Evolutionary conservation across 2,113 vertebrate species (phyloP), one percentile per base, ranked within the genome.

Genomic region (Zosterops hypoxanthus): DNA sequence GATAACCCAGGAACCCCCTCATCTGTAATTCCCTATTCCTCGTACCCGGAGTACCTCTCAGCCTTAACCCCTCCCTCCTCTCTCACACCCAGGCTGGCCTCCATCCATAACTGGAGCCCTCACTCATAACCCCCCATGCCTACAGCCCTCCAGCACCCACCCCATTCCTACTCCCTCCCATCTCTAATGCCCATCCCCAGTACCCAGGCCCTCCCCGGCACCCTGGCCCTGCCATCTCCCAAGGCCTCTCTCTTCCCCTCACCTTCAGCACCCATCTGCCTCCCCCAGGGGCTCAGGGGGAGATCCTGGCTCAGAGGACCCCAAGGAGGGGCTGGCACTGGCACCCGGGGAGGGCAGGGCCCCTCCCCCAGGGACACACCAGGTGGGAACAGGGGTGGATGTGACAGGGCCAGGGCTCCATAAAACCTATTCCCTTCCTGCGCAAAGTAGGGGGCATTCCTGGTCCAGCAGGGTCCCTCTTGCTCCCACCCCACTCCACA

Each of bases 361-460:
- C 2, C 14, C 5, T 24, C 19, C 31, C 15, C 18, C 15, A 2
- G 36, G 63, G 46, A 44, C 83, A 77, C 46, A 44, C 2, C 9
- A 28, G 39, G 12, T 34, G 61, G 20, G n/a, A 25, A 49, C n/a
- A 29, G 29, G 29, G 13, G 12, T 49, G 8, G 28, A 33, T 24
- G 39, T n/a, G 44, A n/a, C 69, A 75, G 46, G 60, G 20, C 46
- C 53, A 55, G 28, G 15, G 73, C 61, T 53, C 47, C 47, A 25
- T 4, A 12, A 34, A 59, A 11, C 4, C 3, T 12, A 11, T 6
- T 5, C 53, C 4, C 2, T 10, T 47, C 3, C 4, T 1, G 31
- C 3, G 61, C 44, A 29, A 25, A 29, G 19, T 11, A 8, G 14
- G 21, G 36, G 3, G 0, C 6, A 53, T 39, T 23, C 39, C 88